Conservation (phyloP, 2,113 vertebrate species). For the Clarias batrachus region DNA sequence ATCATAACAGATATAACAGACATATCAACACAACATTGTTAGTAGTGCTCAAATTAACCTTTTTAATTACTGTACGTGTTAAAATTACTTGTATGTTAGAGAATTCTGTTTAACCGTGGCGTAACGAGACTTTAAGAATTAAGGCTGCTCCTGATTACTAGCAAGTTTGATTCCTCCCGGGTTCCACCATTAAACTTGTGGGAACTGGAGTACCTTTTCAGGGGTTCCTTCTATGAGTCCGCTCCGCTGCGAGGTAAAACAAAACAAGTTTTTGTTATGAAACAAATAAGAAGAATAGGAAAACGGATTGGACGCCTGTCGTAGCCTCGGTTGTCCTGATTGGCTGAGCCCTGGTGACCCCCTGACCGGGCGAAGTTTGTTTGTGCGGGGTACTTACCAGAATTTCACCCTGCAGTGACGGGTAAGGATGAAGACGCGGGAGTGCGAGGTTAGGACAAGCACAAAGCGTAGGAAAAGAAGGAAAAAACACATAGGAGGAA, state of each 20-base stretch:
- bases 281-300: background rate
- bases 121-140: conserved; percentile 26
- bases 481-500: background rate
- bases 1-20: background rate
- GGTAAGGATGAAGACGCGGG: conserved; percentile 60
- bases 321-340: conserved; percentile 67
- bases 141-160: conserved; percentile 66
- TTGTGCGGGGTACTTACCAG: conserved; percentile 89
- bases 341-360: conserved; percentile 68
- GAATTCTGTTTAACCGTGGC: conserved; percentile 55
- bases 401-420: conserved; percentile 87
- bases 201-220: conserved; percentile 69
- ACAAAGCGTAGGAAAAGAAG: conserved; percentile 61
- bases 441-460: conserved; percentile 44
- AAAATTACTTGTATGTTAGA: conserved; percentile 65
- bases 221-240: conserved; percentile 59
- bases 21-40: background rate
- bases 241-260: conserved; percentile 65
- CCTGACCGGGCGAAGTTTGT: conserved; percentile 62
- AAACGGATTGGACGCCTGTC: conserved; percentile 37
- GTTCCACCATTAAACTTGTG: conserved; percentile 41
- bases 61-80: conserved; percentile 56
- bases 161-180: conserved; percentile 34
- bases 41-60: background rate
- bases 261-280: conserved; percentile 47